Conservation (phyloP, 2,113 vertebrate species). For the Erythrolamprus reginae region DNA sequence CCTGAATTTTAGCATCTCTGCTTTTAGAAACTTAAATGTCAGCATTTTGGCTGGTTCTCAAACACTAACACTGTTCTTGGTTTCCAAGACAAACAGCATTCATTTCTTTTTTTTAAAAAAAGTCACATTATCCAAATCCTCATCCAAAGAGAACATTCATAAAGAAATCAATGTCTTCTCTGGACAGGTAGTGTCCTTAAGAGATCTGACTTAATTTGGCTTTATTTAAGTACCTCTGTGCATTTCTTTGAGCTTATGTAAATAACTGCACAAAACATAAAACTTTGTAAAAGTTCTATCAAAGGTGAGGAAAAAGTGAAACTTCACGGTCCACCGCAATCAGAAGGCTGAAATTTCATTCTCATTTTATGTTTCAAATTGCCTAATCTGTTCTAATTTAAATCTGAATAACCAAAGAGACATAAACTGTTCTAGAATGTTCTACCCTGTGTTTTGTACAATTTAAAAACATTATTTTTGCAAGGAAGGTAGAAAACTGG, state of each 20-base stretch:
- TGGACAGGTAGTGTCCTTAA: background rate
- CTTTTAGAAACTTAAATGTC: background rate
- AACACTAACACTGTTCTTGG: background rate
- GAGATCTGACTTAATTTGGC: background rate
- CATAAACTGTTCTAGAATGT: conserved; percentile 12
- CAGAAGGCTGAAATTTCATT: background rate
- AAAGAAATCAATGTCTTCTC: background rate
- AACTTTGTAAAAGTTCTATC: background rate
- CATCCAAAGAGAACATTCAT: background rate
- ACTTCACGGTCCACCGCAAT: background rate
- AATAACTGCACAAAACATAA: background rate
- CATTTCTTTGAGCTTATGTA: background rate
- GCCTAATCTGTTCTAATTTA: background rate
- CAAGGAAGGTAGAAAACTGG: conserved; percentile 32
- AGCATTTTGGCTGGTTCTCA: background rate
- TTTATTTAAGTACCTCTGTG: background rate
- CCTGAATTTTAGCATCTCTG: background rate
- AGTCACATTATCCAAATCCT: background rate
- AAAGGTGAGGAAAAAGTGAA: background rate
- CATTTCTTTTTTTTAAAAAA: background rate
- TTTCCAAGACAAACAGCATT: conserved; percentile 1
- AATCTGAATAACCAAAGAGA: background rate
- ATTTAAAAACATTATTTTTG: conserved; percentile 30
- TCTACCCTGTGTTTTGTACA: conserved; percentile 11
- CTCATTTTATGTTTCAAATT: background rate